These are phyloP conservation scores for Pseudopodoces humilis DNA, from an alignment of 2,113 vertebrate genomes.

Conservation along the genomic window DNA sequence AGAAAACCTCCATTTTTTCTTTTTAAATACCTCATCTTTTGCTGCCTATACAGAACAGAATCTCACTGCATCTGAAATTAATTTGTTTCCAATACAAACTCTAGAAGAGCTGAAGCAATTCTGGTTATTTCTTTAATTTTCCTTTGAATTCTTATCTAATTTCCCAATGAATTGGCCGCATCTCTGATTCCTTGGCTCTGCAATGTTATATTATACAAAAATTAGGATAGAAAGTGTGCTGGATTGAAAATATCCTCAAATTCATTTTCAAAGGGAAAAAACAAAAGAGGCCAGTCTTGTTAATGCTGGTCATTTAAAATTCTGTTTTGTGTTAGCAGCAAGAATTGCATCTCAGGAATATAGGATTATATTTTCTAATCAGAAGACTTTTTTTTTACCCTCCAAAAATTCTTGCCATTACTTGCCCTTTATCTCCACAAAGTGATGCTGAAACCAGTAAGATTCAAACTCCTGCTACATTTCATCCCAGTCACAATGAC, in stretches of 20 bases:
- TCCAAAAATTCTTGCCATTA: not conserved
- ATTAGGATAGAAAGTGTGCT: not conserved
- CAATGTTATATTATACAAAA: not conserved
- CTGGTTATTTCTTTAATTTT: not conserved
- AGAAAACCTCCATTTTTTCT: not conserved
- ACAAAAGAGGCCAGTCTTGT: not conserved
- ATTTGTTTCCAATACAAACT: not conserved
- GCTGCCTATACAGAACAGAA: not conserved
- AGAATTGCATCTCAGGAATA: not conserved
- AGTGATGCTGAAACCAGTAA: not conserved
- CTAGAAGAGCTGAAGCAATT: not conserved
- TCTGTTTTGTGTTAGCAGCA: not conserved
- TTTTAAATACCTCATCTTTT: not conserved
- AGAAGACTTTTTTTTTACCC: not conserved
- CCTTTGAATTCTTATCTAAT: not conserved
- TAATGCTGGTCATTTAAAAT: not conserved
- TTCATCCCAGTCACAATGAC: not conserved
- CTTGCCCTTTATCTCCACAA: not conserved
- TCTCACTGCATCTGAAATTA: not conserved
- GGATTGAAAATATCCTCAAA: not conserved
- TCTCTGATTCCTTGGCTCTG: not conserved
- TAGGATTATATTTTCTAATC: not conserved
- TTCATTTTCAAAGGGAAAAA: not conserved
- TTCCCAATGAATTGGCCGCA: not conserved
- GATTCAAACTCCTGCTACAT: not conserved